Evolutionary conservation across 1,140 invertebrate genomes (phyloP), one percentile per base, ranked within the genome.

Genomic region (Eriocheir sinensis): DNA sequence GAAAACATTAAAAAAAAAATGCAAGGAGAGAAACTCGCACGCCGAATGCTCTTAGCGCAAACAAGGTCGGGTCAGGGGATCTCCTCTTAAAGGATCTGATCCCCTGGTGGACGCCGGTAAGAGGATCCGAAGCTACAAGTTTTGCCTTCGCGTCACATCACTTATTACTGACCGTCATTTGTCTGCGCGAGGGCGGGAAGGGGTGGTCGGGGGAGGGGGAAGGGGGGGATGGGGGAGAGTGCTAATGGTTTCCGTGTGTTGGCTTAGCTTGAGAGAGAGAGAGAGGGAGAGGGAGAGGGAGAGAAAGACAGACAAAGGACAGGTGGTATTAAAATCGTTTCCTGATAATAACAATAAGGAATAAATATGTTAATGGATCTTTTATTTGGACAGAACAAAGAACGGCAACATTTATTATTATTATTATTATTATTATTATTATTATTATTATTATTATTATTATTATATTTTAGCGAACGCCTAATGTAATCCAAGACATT

Each of bases 141-240:
- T 72, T 72, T 72, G 60, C 60, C 60, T 9, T 21, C 60, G 21
- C 60, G 60, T n/a, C 60, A n/a, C 60, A 72, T 72, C 60, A 72
- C 60, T 72, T 72, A 72, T 72, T 72, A 72, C 60, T 72, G 60
- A 72, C 60, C 60, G 21, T 72, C 60, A 72, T 72, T 72, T 72
- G 60, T 72, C 21, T n/a, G 6, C 21, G 0, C 27, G 60, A 72
- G 6, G n/a, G n/a, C n/a, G 60, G 12, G 48, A 48, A 8, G 44
- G 44, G 44, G 44, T 4, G 4, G 44, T 48, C 44, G 44, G 15
- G 44, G 44, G 15, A 48, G 44, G 44, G 44, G 44, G 15, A 8
- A 17, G 9, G 60, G 60, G 44, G 44, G 15, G 4, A 17, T 0
- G 60, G 60, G 60, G 21, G 60, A n/a, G 60, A n/a, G 60, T 72